A percentile compares a stretch with the other conserved stretches of the same genome.
Evolutionary conservation across 2,113 vertebrate genomes (phyloP).

Genomic region (Naja naja): DNA sequence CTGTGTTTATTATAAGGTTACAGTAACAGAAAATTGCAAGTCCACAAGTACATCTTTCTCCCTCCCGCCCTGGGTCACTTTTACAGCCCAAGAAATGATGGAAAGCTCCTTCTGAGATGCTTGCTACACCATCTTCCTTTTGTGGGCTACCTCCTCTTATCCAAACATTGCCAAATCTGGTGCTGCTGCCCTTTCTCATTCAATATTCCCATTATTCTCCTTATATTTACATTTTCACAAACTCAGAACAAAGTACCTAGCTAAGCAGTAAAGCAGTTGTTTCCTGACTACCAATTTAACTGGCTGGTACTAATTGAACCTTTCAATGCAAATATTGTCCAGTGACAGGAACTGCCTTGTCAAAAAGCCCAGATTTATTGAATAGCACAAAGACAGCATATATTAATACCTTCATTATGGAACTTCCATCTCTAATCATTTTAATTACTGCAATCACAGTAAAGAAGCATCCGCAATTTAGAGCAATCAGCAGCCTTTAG

Average conservation of each 20-base stretch:
- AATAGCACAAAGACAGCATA: conserved; percentile 27
- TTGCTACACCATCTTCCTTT: background rate
- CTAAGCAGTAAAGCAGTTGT: background rate
- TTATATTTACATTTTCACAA: background rate
- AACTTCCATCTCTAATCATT: conserved; percentile 52
- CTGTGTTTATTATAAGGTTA: background rate
- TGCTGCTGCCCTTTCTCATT: background rate
- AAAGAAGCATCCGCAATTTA: conserved; percentile 49
- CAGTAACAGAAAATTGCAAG: background rate
- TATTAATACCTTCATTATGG: conserved; percentile 56
- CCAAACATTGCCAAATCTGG: background rate
- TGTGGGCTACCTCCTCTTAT: background rate
- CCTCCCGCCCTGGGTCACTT: no score
- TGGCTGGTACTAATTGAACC: conserved; percentile 1
- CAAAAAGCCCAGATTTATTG: conserved; percentile 21
- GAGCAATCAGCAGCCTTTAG: conserved; percentile 46
- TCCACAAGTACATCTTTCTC: background rate
- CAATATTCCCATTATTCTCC: background rate
- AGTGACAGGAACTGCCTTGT: conserved; percentile 3
- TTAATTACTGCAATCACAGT: conserved; percentile 57
- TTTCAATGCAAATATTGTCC: conserved; percentile 3
- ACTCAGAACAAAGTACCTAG: background rate
- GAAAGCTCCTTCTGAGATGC: background rate
- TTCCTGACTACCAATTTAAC: conserved; percentile 23
- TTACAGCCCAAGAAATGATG: background rate